These are phyloP conservation scores for Pentamera pediparva DNA, from an alignment of 53 echinoderm and acorn worm species.

Conservation along the genomic window DNA sequence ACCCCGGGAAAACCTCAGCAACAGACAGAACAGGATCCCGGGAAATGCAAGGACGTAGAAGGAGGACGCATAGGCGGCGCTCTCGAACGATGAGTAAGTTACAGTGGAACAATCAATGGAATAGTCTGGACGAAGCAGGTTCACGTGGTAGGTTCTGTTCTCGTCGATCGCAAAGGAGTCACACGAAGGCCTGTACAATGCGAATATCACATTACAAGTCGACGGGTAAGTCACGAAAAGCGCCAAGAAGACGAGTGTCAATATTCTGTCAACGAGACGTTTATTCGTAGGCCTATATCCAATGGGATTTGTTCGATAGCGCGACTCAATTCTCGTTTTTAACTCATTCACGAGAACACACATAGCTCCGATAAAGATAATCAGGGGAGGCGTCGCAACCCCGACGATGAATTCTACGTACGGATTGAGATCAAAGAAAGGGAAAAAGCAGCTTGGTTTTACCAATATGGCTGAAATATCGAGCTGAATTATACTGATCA, in stretches of 20 bases:
- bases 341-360: too few relatives aligned
- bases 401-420: not conserved
- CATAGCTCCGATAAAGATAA: not conserved
- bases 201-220: constrained; percentile 30
- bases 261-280: too few relatives aligned
- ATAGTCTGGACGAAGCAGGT: constrained; percentile 38
- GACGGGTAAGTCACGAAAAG: constrained; percentile 53
- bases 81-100: not conserved
- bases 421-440: not conserved
- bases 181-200: constrained; percentile 38
- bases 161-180: constrained; percentile 38
- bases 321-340: too few relatives aligned
- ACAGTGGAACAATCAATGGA: constrained; percentile 32
- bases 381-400: not conserved
- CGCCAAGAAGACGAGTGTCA: constrained; percentile 2
- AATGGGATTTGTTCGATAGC: too few relatives aligned
- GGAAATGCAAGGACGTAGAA: constrained; percentile 51
- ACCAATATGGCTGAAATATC: not conserved
- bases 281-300: too few relatives aligned
- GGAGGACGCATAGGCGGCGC: constrained; percentile 34
- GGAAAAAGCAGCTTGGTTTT: constrained; percentile 15
- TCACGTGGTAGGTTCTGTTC: not conserved
- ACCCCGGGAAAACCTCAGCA: not conserved
- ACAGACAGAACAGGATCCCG: constrained; percentile 10
- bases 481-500: not conserved